Evolutionary conservation across 2,113 vertebrate species (phyloP).

Genomic region (Eulemur rufifrons): DNA sequence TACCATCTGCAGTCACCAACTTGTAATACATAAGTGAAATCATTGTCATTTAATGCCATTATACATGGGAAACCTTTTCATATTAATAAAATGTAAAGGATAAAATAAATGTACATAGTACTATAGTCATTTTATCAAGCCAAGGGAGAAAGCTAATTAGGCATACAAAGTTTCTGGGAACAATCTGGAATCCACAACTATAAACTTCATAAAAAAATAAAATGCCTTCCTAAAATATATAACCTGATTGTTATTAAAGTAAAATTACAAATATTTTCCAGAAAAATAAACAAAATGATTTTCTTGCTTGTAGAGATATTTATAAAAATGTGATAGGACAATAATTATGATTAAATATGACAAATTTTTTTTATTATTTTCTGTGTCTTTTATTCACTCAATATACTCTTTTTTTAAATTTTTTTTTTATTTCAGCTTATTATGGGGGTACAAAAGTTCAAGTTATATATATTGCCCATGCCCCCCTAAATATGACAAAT

Average conservation of each 20-base stretch:
- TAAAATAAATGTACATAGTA: not conserved
- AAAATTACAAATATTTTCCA: not conserved
- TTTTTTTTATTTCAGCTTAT: too few relatives aligned
- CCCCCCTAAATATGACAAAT: not conserved
- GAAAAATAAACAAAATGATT: not conserved
- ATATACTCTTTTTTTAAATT: too few relatives aligned
- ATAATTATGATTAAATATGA: not conserved
- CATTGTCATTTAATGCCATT: not conserved
- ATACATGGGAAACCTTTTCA: not conserved
- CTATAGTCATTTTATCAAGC: not conserved
- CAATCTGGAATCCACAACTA: not conserved
- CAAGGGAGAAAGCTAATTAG: not conserved
- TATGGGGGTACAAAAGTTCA: too few relatives aligned
- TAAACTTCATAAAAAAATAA: not conserved
- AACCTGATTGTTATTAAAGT: not conserved
- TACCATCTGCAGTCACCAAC: not conserved
- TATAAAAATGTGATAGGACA: slow-evolving; percentile 12
- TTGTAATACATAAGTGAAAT: not conserved
- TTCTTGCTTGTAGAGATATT: not conserved
- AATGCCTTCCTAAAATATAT: not conserved
- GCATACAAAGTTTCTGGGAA: not conserved
- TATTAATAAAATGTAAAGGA: not conserved
- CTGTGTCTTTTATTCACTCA: too few relatives aligned
- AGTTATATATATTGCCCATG: too few relatives aligned
- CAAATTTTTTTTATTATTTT: not conserved